phyloP scores from a whole-genome alignment of 2,797 vertebrate genomes.

The Lycodopsis pacificus region DNA sequence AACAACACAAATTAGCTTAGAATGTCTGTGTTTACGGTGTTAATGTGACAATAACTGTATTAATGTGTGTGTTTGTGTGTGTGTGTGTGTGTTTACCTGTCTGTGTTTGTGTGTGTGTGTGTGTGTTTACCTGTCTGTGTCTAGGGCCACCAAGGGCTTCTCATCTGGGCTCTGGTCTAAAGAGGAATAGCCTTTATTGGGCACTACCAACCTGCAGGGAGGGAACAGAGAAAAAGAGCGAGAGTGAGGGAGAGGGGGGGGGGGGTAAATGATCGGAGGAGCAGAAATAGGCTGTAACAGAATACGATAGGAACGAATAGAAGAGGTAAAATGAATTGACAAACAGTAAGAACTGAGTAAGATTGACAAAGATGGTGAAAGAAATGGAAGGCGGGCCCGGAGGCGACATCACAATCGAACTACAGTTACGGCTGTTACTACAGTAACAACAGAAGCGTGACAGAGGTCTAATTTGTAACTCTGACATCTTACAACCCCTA shows the following conservation, averaged over 20 bases:
- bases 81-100: constrained; percentile 86
- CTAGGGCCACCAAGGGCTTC: constrained; percentile 96
- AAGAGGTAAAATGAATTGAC: constrained; percentile 10
- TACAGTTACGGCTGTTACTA: constrained; percentile 3
- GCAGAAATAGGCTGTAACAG: constrained; percentile 7
- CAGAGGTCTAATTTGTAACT: constrained; percentile 38
- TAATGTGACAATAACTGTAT: background rate
- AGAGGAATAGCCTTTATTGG: constrained; percentile 98
- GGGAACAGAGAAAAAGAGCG: constrained; percentile 13
- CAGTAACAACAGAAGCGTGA: constrained; percentile 35
- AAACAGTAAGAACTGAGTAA: constrained; percentile 44
- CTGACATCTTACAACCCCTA: constrained; percentile 30
- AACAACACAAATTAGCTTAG: constrained; percentile 41
- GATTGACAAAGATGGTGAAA: constrained; percentile 38
- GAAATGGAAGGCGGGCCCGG: constrained; percentile 23
- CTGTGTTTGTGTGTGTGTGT: constrained; percentile 47
- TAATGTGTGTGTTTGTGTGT: background rate
- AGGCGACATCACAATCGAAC: constrained; percentile 33
- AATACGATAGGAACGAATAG: constrained; percentile 3
- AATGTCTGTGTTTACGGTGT: background rate
- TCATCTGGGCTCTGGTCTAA: constrained; percentile 98
- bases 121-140: constrained; percentile 92
- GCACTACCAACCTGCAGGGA: constrained; percentile 90
- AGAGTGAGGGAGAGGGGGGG: background rate
- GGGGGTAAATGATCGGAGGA: constrained; percentile 8